Base-by-base conservation (phyloP, 2,888 invertebrate genomes). In the Pachydiplax longipennis region DNA sequence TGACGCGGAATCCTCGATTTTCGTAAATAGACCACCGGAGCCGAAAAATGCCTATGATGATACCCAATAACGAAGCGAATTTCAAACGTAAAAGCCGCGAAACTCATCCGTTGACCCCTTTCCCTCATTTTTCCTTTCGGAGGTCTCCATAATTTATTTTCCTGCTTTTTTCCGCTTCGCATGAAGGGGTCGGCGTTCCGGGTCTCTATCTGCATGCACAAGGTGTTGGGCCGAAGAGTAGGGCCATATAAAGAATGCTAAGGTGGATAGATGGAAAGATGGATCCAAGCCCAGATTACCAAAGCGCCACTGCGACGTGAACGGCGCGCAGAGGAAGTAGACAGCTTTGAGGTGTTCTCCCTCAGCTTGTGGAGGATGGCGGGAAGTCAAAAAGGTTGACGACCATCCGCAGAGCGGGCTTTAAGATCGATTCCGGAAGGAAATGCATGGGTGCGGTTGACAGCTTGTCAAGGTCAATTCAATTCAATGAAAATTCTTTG, bases 121-220 rank as follows among this genome's bases (percentile, higher is more conserved):
- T 87, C 40, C 61, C 87, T 87, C 87, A 12, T 87, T 83, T 53
- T 82, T 53, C 61, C 31, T 83, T 87, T 48, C 37, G 61, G 82
- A 82, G 82, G 15, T 15, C 31, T 22, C 18, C 25, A 2, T 73
- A 73, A 73, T 73, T 73, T 31, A 73, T 73, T 73, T 73, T 31
- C 73, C 31, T 31, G 65, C 65, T 44, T 44, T 44, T 44, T 44
- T 44, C 44, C 44, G 44, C 25, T 12, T 37, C 87, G n/a, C 87
- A 87, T 37, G 58, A 87, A 87, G 61, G 61, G 87, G 87, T 87
- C 61, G 35, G 53, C 58, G 58, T 83, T 58, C 83, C 58, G 58
- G 6, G 18, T n/a, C 53, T 15, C 87, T 15, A 65, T 35, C 87
- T 61, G 87, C 61, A 87, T 87, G 58, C 87, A 65, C 13, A 61